A percentile compares a stretch with the other conserved stretches of the same genome.
These are phyloP conservation scores for Brachionus plicatilis DNA, from an alignment of 1,140 invertebrate species.

Conservation along the genomic window DNA sequence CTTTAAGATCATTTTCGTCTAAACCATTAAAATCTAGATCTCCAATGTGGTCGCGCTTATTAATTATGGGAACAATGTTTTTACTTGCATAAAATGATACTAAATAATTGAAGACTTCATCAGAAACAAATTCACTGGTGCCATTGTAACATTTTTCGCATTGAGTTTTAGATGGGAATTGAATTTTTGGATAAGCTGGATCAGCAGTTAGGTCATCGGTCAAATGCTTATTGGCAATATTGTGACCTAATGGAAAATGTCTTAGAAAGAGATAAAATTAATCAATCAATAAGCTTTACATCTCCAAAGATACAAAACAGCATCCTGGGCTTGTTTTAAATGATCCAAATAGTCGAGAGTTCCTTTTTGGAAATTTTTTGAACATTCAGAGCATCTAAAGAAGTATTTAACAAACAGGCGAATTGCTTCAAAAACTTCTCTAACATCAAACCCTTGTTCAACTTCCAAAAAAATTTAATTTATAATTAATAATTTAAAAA, in stretches of 20 bases:
- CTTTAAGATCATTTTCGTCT: neutral
- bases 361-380: constrained; percentile 71
- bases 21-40: neutral
- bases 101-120: neutral
- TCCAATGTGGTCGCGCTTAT: neutral
- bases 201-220: constrained; percentile 81
- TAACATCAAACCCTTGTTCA: constrained; percentile 55
- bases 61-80: neutral
- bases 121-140: neutral
- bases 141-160: constrained; percentile 66
- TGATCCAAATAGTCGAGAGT: constrained; percentile 63
- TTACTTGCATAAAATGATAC: neutral
- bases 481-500: neutral
- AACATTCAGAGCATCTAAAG: constrained; percentile 86
- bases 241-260: constrained; percentile 59
- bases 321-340: constrained; percentile 66
- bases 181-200: constrained; percentile 77
- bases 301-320: constrained; percentile 86
- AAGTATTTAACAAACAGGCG: constrained; percentile 82
- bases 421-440: constrained; percentile 71
- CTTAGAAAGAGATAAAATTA: no score
- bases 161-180: constrained; percentile 70
- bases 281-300: constrained; percentile 61
- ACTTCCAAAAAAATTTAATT: neutral
- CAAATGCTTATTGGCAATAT: constrained; percentile 73